Evolutionary conservation across 2,888 invertebrate genomes (phyloP), one percentile per base, ranked within the genome.

Genomic region (Leptopterna dolabrata): DNA sequence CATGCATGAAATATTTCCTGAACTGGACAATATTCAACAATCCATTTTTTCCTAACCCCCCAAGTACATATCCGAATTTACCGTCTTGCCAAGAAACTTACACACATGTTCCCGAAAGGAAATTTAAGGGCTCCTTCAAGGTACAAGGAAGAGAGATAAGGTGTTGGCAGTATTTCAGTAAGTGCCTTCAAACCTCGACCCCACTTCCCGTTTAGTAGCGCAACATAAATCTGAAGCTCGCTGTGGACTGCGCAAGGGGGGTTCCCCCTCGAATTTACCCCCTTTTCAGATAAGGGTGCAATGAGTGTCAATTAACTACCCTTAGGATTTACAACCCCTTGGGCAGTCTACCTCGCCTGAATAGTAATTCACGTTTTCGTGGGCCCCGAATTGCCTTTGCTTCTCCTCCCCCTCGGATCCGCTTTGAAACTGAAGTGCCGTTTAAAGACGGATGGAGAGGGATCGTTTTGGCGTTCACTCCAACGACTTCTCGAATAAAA

Each of bases 241-340:
- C 0, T 4, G 73, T 13, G 0, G 73, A 73, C 2, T n/a, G n/a
- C n/a, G n/a, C n/a, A n/a, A n/a, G 45, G 78, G 13, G 47, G 43
- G 24, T 9, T 6, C 24, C 16, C 16, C 78, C 27, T 81, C 51
- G 29, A 29, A 47, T 55, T 81, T 24, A 55, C 47, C 47, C n/a
- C 83, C 70, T 36, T 36, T 41, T 41, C 51, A 86, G 76, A 86
- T 76, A 76, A 76, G 86, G 86, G 86, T 47, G 86, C 86, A 86
- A 86, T 86, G 86, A 86, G 86, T 76, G 86, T 86, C 86, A 86
- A 86, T 86, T 86, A 86, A 86, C 86, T 85, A 71, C 86, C 70
- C 76, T 76, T 30, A 86, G 36, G 86, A 70, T 70, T 83, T 83
- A 70, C 63, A 63, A 70, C 63, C 70, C 70, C 83, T 70, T 36